Evolutionary conservation across 2,113 vertebrate genomes (phyloP), one percentile per base, ranked within the genome.

Genomic region (Sarotherodon lohbergeri): DNA sequence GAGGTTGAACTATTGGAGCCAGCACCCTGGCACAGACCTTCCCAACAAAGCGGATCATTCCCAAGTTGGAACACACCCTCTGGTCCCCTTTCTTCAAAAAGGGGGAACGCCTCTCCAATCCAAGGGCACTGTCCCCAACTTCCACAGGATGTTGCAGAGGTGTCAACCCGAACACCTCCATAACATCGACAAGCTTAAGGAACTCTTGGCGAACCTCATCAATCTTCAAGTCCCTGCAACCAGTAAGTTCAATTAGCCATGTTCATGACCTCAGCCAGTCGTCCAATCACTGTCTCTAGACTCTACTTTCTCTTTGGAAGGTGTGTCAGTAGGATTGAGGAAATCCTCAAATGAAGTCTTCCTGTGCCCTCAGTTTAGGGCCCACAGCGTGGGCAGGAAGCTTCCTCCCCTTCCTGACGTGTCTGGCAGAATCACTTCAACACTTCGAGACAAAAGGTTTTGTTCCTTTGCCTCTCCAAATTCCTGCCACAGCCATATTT

Each of bases 301-400:
- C 43, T 46, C 13, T 46, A 5, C 13, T 46, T 46, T 13, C 12
- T 46, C 43, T 46, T 46, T 46, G 5, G 13, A 46, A 46, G 43
- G 43, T 13, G 13, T 14, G 43, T 46, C 43, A 46, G 43, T 46
- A 5, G 43, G 43, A 46, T 46, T 46, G 12, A 46, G 43, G 5
- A 46, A 13, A 5, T 46, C 29, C 29, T 32, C 29, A 32, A 5
- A 12, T 11, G 5, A 43, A 14, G 5, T 6, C 12, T 46, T 46
- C 43, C 13, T 13, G 1, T 46, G 12, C 5, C 43, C 12, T 46
- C 43, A 46, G 43, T 46, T 46, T 13, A 46, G 12, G 43, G 3
- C 43, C 59, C 17, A 63, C 63, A 13, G 19, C 16, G 22, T 24
- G 0, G 0, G 36, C 36, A 68, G 36, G 63, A 24, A 24, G 36